Base-by-base conservation (phyloP, 1,140 invertebrate genomes). In the Hyphantria cunea region DNA sequence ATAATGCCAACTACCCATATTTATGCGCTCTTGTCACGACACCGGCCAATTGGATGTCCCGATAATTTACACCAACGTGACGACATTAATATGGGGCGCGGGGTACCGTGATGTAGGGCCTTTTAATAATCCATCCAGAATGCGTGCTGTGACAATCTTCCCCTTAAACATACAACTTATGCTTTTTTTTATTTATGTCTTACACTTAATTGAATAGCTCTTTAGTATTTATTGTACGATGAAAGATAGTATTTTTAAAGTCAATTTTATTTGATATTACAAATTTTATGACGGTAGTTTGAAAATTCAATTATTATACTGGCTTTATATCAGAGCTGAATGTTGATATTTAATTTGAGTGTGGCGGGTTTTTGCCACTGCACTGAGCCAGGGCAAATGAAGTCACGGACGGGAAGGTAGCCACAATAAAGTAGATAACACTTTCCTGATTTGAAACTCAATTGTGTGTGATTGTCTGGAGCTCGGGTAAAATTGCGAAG, bases 11-110 rank as follows among this genome's bases (percentile, higher is more conserved):
- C 72, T 65, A 66, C 65, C 64, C 61, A 63, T 81, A 81, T 87
- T 88, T 85, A 88, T 86, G 74, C 64, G 48, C 64, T 71, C 74
- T 85, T 80, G 80, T 86, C 85, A 88, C 85, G 85, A 78, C 68
- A 88, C 70, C 66, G 63, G 42, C 70, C 82, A 80, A 84, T 86
- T 75, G 78, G 80, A 80, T 77, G 78, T 79, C 78, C 72, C 71
- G 74, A 84, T 86, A 86, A 85, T 84, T 81, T 80, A 85, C 77
- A 63, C 61, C 72, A 69, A 83, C 68, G 71, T 79, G 73, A 80
- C 76, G 74, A 82, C 76, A 75, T 78, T 78, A 74, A 75, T 76
- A 70, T 52, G 66, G 56, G 56, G 50, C 48, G 65, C 17, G 37
- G 44, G 54, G 54, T 44, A 58, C 44, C 33, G 33, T 58, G 74